Evolutionary conservation across 2,113 vertebrate species (phyloP).

Genomic region (Columbina picui): DNA sequence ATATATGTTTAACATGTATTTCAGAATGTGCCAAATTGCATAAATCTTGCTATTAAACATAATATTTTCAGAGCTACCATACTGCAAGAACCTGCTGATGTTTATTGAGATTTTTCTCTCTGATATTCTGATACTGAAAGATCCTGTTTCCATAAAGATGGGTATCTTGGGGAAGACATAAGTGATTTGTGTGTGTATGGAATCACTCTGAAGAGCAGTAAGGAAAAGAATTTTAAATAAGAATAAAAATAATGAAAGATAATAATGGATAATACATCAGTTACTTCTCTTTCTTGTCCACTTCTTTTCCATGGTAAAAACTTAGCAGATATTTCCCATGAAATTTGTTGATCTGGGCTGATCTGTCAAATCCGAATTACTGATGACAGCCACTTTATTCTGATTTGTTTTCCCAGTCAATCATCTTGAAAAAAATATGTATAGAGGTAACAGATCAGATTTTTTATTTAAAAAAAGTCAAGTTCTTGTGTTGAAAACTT

Average conservation of each 20-base stretch:
- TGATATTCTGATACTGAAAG: neutral
- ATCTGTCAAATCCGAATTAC: neutral
- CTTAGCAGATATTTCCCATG: neutral
- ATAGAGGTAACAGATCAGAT: neutral
- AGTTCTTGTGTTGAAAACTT: neutral
- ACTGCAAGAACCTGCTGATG: neutral
- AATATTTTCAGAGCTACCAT: neutral
- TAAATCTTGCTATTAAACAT: neutral
- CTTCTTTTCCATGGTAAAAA: neutral
- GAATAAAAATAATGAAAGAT: neutral
- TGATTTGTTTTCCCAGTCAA: neutral
- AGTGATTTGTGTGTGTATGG: neutral
- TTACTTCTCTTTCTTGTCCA: neutral
- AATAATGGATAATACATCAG: neutral
- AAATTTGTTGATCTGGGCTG: neutral
- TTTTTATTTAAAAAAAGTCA: neutral
- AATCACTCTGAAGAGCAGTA: neutral
- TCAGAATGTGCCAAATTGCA: neutral
- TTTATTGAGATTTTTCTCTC: neutral
- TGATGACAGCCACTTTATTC: constrained; percentile 1
- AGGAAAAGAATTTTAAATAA: neutral
- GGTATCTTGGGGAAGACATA: neutral
- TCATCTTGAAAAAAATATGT: neutral
- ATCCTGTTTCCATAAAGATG: neutral
- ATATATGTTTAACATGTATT: neutral